These are phyloP conservation scores for Zeugodacus cucurbitae DNA, from an alignment of 1,140 invertebrate species.

Conservation along the genomic window DNA sequence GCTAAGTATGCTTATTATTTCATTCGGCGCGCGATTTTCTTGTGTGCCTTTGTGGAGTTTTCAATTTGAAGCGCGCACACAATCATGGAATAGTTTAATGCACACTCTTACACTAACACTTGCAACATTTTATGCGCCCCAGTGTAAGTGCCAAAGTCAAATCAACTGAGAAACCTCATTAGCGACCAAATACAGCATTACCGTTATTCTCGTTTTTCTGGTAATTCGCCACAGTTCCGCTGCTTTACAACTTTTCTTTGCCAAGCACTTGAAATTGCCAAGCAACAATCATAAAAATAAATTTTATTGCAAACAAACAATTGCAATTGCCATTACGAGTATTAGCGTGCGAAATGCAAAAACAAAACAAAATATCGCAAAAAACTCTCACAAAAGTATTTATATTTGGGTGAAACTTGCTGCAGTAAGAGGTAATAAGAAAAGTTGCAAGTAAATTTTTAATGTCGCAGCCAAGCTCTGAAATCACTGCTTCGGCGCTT, in stretches of 20 bases:
- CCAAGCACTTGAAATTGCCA: neutral
- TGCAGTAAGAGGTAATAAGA: neutral
- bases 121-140: neutral
- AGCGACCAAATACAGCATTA: neutral
- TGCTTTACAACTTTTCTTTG: slow-evolving; percentile 15
- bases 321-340: slow-evolving; percentile 9
- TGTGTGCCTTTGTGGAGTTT: neutral
- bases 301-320: slow-evolving; percentile 29
- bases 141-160: neutral
- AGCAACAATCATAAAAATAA: slow-evolving; percentile 11
- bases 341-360: neutral
- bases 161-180: slow-evolving; percentile 7
- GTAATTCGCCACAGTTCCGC: neutral
- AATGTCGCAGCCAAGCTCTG: neutral
- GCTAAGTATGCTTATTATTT: slow-evolving; percentile 17
- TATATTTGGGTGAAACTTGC: neutral
- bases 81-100: neutral
- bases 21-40: neutral
- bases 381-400: neutral
- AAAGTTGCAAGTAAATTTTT: neutral
- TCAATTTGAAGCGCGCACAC: neutral
- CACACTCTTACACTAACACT: neutral
- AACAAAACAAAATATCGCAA: neutral
- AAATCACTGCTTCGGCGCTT: neutral
- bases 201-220: neutral